A percentile compares a stretch with the other conserved stretches of the same genome.
phyloP scores from a whole-genome alignment of 2,797 vertebrate species.

The Hozukius guyotensis region DNA sequence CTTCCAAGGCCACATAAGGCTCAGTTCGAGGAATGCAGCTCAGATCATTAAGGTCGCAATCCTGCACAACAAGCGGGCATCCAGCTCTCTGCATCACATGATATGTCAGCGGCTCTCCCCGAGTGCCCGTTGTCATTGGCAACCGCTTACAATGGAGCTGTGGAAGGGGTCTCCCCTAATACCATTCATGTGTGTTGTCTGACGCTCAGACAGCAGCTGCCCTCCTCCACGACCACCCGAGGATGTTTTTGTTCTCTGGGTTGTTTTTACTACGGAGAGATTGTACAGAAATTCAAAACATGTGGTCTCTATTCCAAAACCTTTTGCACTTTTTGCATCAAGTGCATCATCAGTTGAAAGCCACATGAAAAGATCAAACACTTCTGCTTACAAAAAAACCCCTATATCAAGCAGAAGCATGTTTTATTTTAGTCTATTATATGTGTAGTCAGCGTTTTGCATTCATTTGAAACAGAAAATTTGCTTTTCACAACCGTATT shows the following conservation, averaged over 20 bases:
- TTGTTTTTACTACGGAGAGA: conserved; percentile 46
- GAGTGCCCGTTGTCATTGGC: conserved; percentile 63
- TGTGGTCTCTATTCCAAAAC: not conserved
- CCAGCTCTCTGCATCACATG: conserved; percentile 71
- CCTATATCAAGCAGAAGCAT: not conserved
- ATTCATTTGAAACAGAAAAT: not conserved
- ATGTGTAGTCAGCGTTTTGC: not conserved
- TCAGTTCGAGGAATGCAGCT: conserved; percentile 71
- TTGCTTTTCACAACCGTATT: not conserved
- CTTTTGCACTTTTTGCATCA: not conserved
- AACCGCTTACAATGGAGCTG: conserved; percentile 70
- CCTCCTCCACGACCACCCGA: conserved; percentile 8
- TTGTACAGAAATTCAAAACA: conserved; percentile 25
- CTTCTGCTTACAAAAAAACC: not conserved
- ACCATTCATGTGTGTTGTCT: conserved; percentile 69
- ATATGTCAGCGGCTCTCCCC: conserved; percentile 46
- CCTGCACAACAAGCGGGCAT: conserved; percentile 57
- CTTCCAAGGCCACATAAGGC: conserved; percentile 47
- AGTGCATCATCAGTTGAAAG: not conserved
- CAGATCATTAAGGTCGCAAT: conserved; percentile 69
- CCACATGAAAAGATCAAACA: not conserved
- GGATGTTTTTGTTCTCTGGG: conserved; percentile 70
- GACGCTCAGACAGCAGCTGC: conserved; percentile 35
- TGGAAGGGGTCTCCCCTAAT: conserved; percentile 68
- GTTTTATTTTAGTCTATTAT: not conserved